Base-by-base conservation (phyloP, 2,888 invertebrate genomes). In the Apamea monoglypha region DNA sequence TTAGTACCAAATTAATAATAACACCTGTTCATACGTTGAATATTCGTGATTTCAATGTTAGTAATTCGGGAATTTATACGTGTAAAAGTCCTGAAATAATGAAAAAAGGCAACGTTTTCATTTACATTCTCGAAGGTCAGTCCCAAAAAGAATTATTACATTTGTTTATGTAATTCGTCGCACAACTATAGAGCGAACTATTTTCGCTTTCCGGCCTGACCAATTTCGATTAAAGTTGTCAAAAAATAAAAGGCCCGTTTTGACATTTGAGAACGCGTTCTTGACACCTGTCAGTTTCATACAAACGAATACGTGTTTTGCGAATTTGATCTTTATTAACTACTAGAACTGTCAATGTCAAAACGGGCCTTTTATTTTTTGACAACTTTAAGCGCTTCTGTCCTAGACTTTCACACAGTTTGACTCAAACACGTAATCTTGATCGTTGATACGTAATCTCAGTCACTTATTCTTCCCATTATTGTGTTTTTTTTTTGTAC, bases 11-110 rank as follows among this genome's bases (percentile, higher is more conserved):
- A 70, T 4, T 87, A 47, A 53, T 44, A 2, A 76, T 89, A 40
- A 83, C 86, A n/a, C 82, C 87, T 21, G 73, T 78, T 56, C 91
- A 91, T 78, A 80, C 80, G 8, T 82, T 92, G 69, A 83, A 69
- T 78, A 84, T 92, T 63, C 73, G 76, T 68, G 44, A 87, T 84
- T 92, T 91, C 71, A 81, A 81, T 71, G 25, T 25, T 16, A 84
- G 86, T 64, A 72, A 91, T 82, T 89, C 92, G 18, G 93, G 93
- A 47, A 85, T 93, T 69, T 93, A 92, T 76, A 79, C 40, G 14
- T 93, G 93, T 76, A 71, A 76, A 78, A 78, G 73, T 72, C 68
- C 81, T 47, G 82, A 73, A 66, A 25, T 56, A 47, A 32, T n/a
- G n/a, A 18, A 63, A 67, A 73, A 74, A n/a, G 64, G 53, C 56